These are phyloP conservation scores for Danio kyathit DNA, from an alignment of 2,797 vertebrate species.

Conservation along the genomic window DNA sequence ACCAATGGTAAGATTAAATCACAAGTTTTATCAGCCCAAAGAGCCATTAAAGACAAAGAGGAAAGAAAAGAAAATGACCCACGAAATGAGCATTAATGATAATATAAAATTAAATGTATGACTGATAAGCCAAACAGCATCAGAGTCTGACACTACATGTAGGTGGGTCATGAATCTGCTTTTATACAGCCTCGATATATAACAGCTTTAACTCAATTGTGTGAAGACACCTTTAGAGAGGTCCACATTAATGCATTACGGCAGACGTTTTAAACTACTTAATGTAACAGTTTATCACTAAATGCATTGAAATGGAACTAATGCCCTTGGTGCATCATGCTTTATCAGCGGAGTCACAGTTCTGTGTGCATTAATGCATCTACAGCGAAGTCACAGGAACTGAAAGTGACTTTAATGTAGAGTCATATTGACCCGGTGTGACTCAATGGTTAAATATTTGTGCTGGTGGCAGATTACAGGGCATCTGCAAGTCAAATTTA, in stretches of 20 bases:
- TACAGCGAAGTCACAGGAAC: neutral
- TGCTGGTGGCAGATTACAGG: neutral
- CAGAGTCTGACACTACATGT: neutral
- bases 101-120: neutral
- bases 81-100: neutral
- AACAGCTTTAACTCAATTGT: neutral
- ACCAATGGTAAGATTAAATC: too few relatives aligned
- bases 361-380: neutral
- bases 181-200: neutral
- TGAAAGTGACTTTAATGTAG: neutral
- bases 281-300: neutral
- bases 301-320: neutral
- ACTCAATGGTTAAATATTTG: neutral
- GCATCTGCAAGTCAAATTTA: too few relatives aligned
- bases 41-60: too few relatives aligned
- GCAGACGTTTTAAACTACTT: neutral
- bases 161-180: neutral
- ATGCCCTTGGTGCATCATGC: neutral
- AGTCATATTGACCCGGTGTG: neutral
- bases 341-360: neutral
- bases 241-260: neutral
- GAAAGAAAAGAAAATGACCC: neutral
- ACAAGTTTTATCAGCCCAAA: too few relatives aligned
- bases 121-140: neutral
- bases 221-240: neutral